Base-by-base conservation (phyloP, 2,888 invertebrate species). In the Octodonta nipae region DNA sequence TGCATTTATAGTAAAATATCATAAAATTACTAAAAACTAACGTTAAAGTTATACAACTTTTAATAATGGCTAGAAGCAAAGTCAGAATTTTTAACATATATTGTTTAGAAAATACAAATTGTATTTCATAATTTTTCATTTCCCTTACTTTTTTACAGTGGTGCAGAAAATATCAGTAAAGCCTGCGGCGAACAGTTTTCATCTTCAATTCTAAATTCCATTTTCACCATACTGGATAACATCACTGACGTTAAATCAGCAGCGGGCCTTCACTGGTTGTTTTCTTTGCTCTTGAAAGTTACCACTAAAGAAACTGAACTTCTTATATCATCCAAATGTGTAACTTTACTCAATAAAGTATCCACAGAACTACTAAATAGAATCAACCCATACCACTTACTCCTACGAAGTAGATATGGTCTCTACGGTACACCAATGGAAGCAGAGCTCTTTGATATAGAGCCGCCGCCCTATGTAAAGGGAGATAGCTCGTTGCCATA, bases 351-450 rank as follows among this genome's bases (percentile, higher is more conserved):
- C 15, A 72, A 73, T 38, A 67, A 72, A 40, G 72, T 83, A 22
- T 70, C 83, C 0, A 64, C 67, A 15, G 78, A 81, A 54, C 70
- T 88, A 49, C 67, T 73, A 30, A 73, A 71, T 33, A 67, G 86
- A 29, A 73, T 73, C 34, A 80, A 85, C 57, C 78, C 79, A 0
- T 78, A 83, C 51, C 86, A 88, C 54, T 71, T 85, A 8, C 54
- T 89, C 35, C 65, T 91, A 22, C 71, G 83, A 35, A 80, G 88
- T 7, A 17, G 88, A 50, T 91, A 86, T 59, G 91, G 91, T 2
- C 66, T 92, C 4, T 88, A 88, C 60, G 88, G 87, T 1, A 75
- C 81, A 16, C 91, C 92, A 1, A 76, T 91, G 47, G 91, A 92
- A 58, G 77, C 84, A 2, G 78, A 81, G 48, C 66, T 87, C 37